Evolutionary conservation across 37 sponge, comb jelly and placozoan genomes (phyloP).

Genomic region (Oopsacas minuta): DNA sequence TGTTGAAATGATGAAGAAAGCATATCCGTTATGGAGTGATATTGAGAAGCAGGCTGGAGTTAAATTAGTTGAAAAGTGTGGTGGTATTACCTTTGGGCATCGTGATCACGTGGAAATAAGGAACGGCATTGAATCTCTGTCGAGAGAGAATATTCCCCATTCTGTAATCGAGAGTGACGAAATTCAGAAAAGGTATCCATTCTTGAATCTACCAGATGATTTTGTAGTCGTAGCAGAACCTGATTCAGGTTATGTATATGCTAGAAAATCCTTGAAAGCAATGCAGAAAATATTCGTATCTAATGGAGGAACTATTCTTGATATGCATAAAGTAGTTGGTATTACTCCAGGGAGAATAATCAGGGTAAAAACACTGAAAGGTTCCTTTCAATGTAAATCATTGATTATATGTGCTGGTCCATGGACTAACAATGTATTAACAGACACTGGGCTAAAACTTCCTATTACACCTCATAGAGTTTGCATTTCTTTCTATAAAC

Average conservation of each 20-base stretch:
- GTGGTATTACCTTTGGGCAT: not conserved
- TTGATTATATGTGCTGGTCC: constrained; percentile 59
- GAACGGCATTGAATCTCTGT: not conserved
- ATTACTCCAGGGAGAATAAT: constrained; percentile 35
- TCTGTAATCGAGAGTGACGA: not conserved
- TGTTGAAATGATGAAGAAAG: constrained; percentile 57
- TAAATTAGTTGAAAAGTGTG: constrained; percentile 23
- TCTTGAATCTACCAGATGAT: constrained; percentile 38
- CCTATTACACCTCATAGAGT: constrained; percentile 2
- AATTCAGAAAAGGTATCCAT: not conserved
- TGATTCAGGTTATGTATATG: constrained; percentile 42
- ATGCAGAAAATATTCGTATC: constrained; percentile 45
- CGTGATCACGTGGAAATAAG: not conserved
- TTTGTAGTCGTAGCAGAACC: constrained; percentile 44
- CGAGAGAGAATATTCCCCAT: not conserved
- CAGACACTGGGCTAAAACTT: constrained; percentile 34
- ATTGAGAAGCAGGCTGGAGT: constrained; percentile 44
- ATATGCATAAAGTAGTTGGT: constrained; percentile 40
- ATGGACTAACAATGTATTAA: constrained; percentile 42
- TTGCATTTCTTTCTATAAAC: not conserved
- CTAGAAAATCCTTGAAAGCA: constrained; percentile 33
- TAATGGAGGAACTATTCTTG: constrained; percentile 45
- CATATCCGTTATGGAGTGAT: constrained; percentile 49
- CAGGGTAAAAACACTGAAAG: constrained; percentile 32
- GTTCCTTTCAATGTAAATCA: constrained; percentile 28